These are phyloP conservation scores for Gastrophysa polygoni DNA, from an alignment of 2,888 invertebrate species.

Conservation along the genomic window DNA sequence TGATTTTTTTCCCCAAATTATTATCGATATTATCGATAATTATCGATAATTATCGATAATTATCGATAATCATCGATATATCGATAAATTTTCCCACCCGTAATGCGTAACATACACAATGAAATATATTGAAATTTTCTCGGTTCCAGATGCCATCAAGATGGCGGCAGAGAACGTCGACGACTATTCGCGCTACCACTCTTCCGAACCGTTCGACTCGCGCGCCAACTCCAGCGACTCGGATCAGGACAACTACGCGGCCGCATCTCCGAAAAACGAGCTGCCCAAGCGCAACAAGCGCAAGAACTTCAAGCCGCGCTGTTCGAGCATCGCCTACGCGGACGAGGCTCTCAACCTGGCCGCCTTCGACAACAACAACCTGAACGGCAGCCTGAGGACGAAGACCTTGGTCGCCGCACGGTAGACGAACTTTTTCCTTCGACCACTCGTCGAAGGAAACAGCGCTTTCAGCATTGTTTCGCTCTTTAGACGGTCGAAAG, in stretches of 20 bases:
- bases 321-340: slow-evolving; percentile 62
- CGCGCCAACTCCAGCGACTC: slow-evolving; percentile 63
- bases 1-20: too few species aligned
- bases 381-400: slow-evolving; percentile 49
- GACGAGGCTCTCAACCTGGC: slow-evolving; percentile 50
- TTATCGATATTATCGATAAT: too few species aligned
- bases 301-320: slow-evolving; percentile 80
- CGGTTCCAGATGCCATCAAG: slow-evolving; percentile 55
- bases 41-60: too few species aligned
- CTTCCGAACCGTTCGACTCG: slow-evolving; percentile 42
- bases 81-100: too few species aligned
- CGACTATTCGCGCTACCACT: slow-evolving; percentile 48
- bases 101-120: too few species aligned
- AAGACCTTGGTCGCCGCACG: slow-evolving; percentile 51
- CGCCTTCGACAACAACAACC: slow-evolving; percentile 53
- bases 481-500: too few species aligned
- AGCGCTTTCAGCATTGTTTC: too few species aligned
- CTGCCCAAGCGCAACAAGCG: slow-evolving; percentile 74
- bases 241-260: slow-evolving; percentile 55
- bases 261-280: slow-evolving; percentile 56
- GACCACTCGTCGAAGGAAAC: too few species aligned
- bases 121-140: slow-evolving; percentile 23
- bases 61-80: too few species aligned
- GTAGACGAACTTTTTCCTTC: too few species aligned
- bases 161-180: slow-evolving; percentile 52